Base-by-base conservation (phyloP, 2,888 invertebrate genomes). In the Timandra comae region DNA sequence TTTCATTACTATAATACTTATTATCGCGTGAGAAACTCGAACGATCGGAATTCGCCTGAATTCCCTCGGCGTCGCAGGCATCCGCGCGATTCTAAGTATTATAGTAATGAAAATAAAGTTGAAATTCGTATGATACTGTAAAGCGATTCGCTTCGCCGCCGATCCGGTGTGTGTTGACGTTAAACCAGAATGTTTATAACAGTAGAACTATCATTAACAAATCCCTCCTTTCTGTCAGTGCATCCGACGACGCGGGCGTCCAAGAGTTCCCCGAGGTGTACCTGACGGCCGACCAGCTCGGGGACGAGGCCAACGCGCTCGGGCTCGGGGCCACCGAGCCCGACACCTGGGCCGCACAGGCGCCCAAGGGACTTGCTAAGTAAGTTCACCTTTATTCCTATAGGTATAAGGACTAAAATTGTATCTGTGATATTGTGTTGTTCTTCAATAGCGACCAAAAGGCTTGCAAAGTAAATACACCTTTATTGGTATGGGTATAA, bases 331-430 rank as follows among this genome's bases (percentile, higher is more conserved):
- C 93, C 23, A 89, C 90, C 11, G 98, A 98, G 65, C 93, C 96
- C 0, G 98, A 98, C 62, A 95, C 96, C 0, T 98, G 98, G 98
- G 95, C 95, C 8, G 93, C 95, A 0, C 92, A 94, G 10, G 95
- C 96, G 29, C 94, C 96, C 11, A 94, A 95, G 52, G 96, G 95
- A 64, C 81, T 92, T 5, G 88, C 93, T 7, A 85, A 82, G 84
- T 88, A 86, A 64, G 91, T 54, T 13, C 27, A 33, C 29, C 12
- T 36, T 36, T 34, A 27, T 19, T 5, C n/a, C 2, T 21, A 2
- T 2, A 6, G 6, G 3, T 2, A 20, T 20, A 20, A 20, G n/a
- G 20, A 20, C 20, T 20, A 3, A 20, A 2, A 6, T 1, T 20
- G n/a, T 20, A 20, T 20, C 20, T 20, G 2, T n/a, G 7, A 20